phyloP scores from a whole-genome alignment of 2,888 invertebrate species.

The Hypena proboscidalis region DNA sequence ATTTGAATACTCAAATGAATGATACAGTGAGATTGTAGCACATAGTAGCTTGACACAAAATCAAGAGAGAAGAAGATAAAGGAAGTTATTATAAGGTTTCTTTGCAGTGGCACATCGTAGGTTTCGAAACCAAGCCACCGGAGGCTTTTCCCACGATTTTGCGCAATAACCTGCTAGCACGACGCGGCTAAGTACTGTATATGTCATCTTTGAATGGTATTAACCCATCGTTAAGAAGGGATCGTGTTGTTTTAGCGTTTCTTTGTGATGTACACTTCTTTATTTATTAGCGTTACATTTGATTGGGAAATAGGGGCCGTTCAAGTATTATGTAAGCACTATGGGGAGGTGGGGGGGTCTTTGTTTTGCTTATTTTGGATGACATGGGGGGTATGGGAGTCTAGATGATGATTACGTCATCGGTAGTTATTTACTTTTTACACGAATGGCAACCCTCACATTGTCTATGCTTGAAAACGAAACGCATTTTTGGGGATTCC shows the following conservation, averaged over 20 bases:
- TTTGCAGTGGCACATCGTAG: conserved; percentile 47
- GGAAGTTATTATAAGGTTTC: conserved; percentile 56
- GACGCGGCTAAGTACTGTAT: conserved; percentile 22
- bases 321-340: too few species aligned
- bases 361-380: too few species aligned
- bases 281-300: conserved; percentile 6
- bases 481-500: too few species aligned
- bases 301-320: background rate
- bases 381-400: too few species aligned
- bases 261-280: background rate
- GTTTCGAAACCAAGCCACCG: conserved; percentile 46
- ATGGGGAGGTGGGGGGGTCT: too few species aligned
- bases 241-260: conserved; percentile 1
- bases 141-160: conserved; percentile 55
- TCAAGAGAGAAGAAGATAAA: conserved; percentile 37
- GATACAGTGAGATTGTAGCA: too few species aligned
- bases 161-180: conserved; percentile 34
- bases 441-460: too few species aligned
- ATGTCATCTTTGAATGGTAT: conserved; percentile 35
- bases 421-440: too few species aligned
- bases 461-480: too few species aligned
- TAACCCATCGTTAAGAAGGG: conserved; percentile 6
- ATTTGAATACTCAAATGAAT: too few species aligned
- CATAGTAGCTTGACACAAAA: background rate
- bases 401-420: too few species aligned